Base-by-base conservation (phyloP, 1,140 invertebrate species). In the Conus betulinus region DNA sequence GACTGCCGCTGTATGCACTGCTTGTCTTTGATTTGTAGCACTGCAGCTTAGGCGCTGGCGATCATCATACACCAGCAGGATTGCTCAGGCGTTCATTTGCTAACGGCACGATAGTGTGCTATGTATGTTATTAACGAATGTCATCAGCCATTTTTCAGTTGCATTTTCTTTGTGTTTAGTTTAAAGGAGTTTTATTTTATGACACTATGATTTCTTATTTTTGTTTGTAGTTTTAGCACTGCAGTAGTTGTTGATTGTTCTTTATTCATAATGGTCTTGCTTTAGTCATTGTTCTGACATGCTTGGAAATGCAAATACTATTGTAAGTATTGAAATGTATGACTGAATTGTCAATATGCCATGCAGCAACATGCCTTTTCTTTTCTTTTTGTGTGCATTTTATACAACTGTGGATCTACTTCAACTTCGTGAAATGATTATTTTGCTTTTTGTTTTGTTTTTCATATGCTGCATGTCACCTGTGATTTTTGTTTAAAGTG, bases 171-270 rank as follows among this genome's bases (percentile, higher is more conserved):
- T 85, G 7, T 60, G 20, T 71, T 60, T 7, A 25, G 52, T 85
- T 85, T 0, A 55, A 39, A 20, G 67, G 13, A 52, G 51, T 55
- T 85, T 85, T 85, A n/a, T 67, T 85, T 67, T 55, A 51, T 85
- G 20, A 53, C 8, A 4, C 7, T 23, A 55, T 60, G 6, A 67
- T 13, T 67, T 23, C 15, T 15, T 67, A 63, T 60, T 85, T 67
- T 13, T 39, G 52, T 27, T 67, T 67, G 71, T 39, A 25, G n/a
- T 63, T 60, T 67, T 67, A 60, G 7, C 11, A 85, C 15, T 67
- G 20, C 27, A 23, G 3, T 51, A 27, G 81, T 7, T 52, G 23
- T 53, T 84, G 4, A 57, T 85, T 27, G 51, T 20, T 6, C 52
- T 25, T 67, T 25, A n/a, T 25, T 63, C 23, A 67, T 63, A 10